Conservation (phyloP, 2,113 vertebrate species). For the Neogobius melanostomus region DNA sequence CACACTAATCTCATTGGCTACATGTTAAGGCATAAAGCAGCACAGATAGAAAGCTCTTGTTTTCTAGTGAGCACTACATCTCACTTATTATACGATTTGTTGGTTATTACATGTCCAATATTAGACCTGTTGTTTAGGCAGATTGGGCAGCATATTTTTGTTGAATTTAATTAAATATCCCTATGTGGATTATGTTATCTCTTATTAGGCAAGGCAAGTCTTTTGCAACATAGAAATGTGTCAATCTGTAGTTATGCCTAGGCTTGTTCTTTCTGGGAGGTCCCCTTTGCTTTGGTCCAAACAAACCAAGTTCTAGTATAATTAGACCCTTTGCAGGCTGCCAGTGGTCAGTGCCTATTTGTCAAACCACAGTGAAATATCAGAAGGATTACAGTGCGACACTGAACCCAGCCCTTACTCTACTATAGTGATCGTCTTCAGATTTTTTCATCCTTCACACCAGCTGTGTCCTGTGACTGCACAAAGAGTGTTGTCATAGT, state of each 20-base stretch:
- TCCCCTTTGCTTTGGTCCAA: slow-evolving; percentile 57
- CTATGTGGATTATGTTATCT: too few species aligned
- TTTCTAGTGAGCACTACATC: slow-evolving; percentile 11
- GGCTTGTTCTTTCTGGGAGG: slow-evolving; percentile 68
- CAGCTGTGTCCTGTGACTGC: slow-evolving; percentile 59
- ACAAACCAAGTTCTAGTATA: slow-evolving; percentile 46
- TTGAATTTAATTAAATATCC: too few species aligned
- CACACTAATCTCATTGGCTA: slow-evolving; percentile 48
- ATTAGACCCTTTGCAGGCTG: slow-evolving; percentile 66
- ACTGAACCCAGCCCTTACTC: slow-evolving; percentile 36
- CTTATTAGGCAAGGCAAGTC: too few species aligned
- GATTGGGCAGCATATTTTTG: too few species aligned
- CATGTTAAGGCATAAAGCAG: background rate
- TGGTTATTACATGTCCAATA: background rate
- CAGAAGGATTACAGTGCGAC: slow-evolving; percentile 20
- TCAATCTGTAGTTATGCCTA: slow-evolving; percentile 50
- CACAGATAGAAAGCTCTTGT: slow-evolving; percentile 2
- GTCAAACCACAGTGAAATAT: slow-evolving; percentile 29
- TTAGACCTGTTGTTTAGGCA: too few species aligned
- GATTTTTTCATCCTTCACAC: slow-evolving; percentile 19
- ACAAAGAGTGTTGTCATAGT: slow-evolving; percentile 55
- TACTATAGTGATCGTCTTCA: slow-evolving; percentile 35
- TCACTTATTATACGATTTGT: background rate
- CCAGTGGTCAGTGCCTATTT: slow-evolving; percentile 40
- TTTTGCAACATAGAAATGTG: slow-evolving; percentile 52